phyloP scores from a whole-genome alignment of 2,113 vertebrate genomes.

The Alces alces region DNA sequence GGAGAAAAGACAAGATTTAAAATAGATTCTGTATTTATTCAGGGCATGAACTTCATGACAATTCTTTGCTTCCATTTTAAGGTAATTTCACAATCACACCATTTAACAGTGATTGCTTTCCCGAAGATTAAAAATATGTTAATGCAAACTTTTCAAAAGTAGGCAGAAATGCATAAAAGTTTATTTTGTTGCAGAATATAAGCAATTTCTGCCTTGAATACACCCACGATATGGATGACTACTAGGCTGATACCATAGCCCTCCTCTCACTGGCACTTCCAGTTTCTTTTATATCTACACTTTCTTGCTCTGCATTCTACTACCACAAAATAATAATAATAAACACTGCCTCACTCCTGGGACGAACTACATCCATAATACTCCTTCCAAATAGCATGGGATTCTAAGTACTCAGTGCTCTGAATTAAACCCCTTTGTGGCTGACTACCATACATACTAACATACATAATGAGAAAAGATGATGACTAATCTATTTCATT shows the following conservation, averaged over 20 bases:
- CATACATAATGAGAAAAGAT: neutral
- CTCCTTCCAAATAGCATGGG: neutral
- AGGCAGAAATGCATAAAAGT: neutral
- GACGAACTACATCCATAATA: neutral
- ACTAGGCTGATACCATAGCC: neutral
- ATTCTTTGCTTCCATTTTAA: neutral
- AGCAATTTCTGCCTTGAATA: neutral
- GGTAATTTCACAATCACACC: neutral
- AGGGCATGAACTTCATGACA: neutral
- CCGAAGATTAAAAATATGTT: constrained; percentile 1
- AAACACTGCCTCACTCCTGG: neutral
- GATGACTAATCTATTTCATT: neutral
- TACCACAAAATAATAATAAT: neutral
- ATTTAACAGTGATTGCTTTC: neutral
- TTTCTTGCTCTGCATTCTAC: neutral
- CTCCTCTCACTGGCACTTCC: neutral
- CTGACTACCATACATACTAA: neutral
- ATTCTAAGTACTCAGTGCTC: neutral
- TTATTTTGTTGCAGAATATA: neutral
- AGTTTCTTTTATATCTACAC: neutral
- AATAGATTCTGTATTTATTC: neutral
- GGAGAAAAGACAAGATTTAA: neutral
- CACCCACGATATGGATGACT: too few relatives aligned
- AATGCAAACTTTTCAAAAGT: neutral
- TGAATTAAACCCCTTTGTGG: neutral